A percentile compares a stretch with the other conserved stretches of the same genome.
Conservation (phyloP, 2,113 vertebrate species). For the Rafetus swinhoei region DNA sequence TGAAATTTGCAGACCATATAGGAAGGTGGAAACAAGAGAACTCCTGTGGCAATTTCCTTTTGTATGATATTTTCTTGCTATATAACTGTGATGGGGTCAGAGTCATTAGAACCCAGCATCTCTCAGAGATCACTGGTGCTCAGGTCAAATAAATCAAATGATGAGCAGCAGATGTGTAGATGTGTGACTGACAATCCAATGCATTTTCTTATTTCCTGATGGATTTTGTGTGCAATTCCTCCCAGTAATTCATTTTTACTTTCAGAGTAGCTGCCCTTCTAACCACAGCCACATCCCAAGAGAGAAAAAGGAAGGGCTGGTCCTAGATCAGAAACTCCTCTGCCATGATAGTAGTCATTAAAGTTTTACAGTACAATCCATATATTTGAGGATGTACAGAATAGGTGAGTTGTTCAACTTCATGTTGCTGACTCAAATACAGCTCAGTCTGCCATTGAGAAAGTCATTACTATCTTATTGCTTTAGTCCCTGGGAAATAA, state of each 20-base stretch:
- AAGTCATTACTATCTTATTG: not conserved
- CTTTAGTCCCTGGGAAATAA: not conserved
- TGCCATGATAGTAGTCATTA: not conserved
- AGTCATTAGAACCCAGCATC: not conserved
- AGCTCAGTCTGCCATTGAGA: not conserved
- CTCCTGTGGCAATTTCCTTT: conserved; percentile 9
- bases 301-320: not conserved
- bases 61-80: not conserved
- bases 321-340: not conserved
- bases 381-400: not conserved
- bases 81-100: not conserved
- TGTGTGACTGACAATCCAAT: not conserved
- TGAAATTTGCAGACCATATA: not conserved
- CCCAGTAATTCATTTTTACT: not conserved
- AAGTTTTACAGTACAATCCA: not conserved
- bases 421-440: not conserved
- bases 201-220: not conserved
- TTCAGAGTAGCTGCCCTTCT: not conserved
- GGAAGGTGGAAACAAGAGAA: not conserved
- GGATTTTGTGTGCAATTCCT: not conserved
- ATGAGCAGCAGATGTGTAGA: conserved; percentile 16
- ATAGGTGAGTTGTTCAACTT: not conserved
- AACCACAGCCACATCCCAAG: not conserved
- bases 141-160: not conserved
- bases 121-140: not conserved